Conservation (phyloP, 2,888 invertebrate species). For the Hermaeophaga mercurialis region DNA sequence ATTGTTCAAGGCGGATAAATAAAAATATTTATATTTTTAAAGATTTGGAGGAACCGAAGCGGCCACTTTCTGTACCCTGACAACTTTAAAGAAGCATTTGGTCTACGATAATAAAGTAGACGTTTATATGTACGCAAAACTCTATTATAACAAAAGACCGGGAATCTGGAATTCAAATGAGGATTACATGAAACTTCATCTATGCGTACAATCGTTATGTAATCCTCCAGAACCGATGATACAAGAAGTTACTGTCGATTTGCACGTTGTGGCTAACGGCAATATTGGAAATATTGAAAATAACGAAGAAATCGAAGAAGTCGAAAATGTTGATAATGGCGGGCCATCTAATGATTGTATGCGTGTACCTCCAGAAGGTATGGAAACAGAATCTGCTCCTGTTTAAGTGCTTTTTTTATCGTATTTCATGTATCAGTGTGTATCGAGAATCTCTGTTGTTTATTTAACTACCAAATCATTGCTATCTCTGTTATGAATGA, state of each 20-base stretch:
- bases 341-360: slow-evolving; percentile 55
- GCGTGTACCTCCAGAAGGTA: slow-evolving; percentile 64
- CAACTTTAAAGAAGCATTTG: slow-evolving; percentile 77
- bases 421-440: neutral
- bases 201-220: slow-evolving; percentile 64
- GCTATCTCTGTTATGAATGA: no score
- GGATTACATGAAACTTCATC: slow-evolving; percentile 73
- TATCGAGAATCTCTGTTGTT: no score
- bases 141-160: slow-evolving; percentile 85
- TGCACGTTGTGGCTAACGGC: slow-evolving; percentile 61
- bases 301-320: neutral
- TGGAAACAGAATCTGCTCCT: slow-evolving; percentile 58
- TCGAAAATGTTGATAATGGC: neutral
- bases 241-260: slow-evolving; percentile 55
- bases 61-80: slow-evolving; percentile 84
- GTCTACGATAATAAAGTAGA: slow-evolving; percentile 79
- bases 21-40: no score
- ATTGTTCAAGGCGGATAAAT: no score
- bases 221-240: slow-evolving; percentile 44
- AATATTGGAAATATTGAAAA: slow-evolving; percentile 50
- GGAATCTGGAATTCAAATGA: slow-evolving; percentile 76
- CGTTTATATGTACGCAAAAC: slow-evolving; percentile 87
- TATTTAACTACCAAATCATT: no score
- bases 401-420: slow-evolving; percentile 39
- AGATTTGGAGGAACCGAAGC: slow-evolving; percentile 92